phyloP scores from a whole-genome alignment of 35 echinoderm and acorn worm genomes.

The Amphiura filiformis region DNA sequence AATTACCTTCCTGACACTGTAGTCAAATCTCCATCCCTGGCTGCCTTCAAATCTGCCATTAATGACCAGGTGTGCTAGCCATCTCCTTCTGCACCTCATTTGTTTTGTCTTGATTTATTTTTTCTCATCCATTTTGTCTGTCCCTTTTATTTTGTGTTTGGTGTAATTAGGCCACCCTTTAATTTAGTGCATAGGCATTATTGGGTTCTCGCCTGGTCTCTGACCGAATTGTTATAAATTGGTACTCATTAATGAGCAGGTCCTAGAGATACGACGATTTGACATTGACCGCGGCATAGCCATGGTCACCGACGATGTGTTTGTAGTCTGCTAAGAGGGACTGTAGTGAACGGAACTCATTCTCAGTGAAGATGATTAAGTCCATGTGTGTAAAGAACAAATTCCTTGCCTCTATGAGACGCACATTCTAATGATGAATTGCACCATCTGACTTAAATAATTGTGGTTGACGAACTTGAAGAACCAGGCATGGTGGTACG shows the following conservation, averaged over 20 bases:
- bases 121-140: too few relatives aligned
- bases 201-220: too few relatives aligned
- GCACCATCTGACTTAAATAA: background rate
- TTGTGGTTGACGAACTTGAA: conserved; percentile 2
- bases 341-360: conserved; percentile 11
- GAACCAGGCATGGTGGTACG: conserved; percentile 30
- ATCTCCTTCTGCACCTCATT: too few relatives aligned
- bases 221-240: too few relatives aligned
- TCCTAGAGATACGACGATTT: conserved; percentile 45
- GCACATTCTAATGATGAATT: conserved; percentile 2
- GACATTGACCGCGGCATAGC: background rate
- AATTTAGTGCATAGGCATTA: too few relatives aligned
- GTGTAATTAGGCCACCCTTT: too few relatives aligned
- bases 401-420: background rate
- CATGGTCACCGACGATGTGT: background rate
- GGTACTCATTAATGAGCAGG: background rate
- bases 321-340: conserved; percentile 8
- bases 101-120: too few relatives aligned
- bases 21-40: too few relatives aligned
- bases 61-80: too few relatives aligned
- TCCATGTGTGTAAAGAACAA: conserved; percentile 15
- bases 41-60: too few relatives aligned
- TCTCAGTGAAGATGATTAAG: background rate
- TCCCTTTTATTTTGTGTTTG: too few relatives aligned
- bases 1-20: too few relatives aligned